A percentile compares a stretch with the other conserved stretches of the same genome.
phyloP scores from a whole-genome alignment of 2,113 vertebrate genomes.

The Rhinoderma darwinii region DNA sequence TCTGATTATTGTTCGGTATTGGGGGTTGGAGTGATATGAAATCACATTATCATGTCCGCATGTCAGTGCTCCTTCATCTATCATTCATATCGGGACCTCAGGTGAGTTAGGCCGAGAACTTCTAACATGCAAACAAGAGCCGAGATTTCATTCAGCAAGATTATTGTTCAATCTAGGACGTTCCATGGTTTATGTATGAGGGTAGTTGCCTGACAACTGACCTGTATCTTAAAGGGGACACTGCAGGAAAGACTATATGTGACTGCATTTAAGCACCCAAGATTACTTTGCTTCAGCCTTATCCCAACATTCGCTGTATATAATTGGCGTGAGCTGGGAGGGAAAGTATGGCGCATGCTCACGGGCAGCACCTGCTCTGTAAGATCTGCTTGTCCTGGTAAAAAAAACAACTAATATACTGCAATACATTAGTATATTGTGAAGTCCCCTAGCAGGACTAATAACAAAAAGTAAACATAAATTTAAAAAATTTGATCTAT shows the following conservation, averaged over 20 bases:
- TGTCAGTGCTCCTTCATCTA: not conserved
- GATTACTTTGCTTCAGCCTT: no score
- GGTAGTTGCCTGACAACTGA: not conserved
- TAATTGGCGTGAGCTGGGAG: no score
- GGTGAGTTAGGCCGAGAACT: slow-evolving; percentile 29
- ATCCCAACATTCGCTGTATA: no score
- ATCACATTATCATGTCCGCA: not conserved
- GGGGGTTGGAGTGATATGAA: not conserved
- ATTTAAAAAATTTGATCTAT: no score
- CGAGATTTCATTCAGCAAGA: slow-evolving; percentile 10
- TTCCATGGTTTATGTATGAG: slow-evolving; percentile 49
- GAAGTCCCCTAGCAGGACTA: no score
- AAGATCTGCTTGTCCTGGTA: no score
- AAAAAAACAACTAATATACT: no score
- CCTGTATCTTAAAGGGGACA: not conserved
- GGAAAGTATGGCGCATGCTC: no score
- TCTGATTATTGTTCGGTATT: not conserved
- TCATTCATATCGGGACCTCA: slow-evolving; percentile 7
- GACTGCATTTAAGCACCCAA: no score
- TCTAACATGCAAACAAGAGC: not conserved
- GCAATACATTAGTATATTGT: no score
- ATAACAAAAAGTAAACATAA: no score
- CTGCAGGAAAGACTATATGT: not conserved
- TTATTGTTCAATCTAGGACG: slow-evolving; percentile 15
- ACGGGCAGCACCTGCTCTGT: no score